Evolutionary conservation across 2,888 invertebrate species (phyloP).

Genomic region (Hoplodrina ambigua): DNA sequence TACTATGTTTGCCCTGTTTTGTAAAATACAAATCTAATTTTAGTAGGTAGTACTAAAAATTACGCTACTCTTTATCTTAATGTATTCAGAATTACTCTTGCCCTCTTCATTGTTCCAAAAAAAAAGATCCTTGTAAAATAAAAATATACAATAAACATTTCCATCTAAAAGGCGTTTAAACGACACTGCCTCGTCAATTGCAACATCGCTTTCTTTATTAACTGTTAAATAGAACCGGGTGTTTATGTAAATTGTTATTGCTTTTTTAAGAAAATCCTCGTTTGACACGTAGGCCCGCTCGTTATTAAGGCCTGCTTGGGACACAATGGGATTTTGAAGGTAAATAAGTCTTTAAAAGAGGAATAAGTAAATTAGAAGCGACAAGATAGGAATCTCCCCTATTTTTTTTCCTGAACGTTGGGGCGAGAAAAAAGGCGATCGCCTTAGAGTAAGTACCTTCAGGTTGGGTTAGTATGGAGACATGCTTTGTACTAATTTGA

Average conservation of each 20-base stretch:
- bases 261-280: slow-evolving; percentile 89
- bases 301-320: slow-evolving; percentile 85
- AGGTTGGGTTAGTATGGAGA: slow-evolving; percentile 75
- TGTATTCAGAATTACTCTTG: not conserved
- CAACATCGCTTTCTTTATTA: slow-evolving; percentile 89
- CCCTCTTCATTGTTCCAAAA: slow-evolving; percentile 37
- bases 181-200: slow-evolving; percentile 85
- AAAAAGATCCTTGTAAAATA: slow-evolving; percentile 78
- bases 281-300: slow-evolving; percentile 86
- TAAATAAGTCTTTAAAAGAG: slow-evolving; percentile 94
- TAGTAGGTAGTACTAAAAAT: not conserved
- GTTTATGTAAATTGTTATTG: slow-evolving; percentile 91
- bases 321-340: slow-evolving; percentile 91
- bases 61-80: not conserved
- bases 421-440: slow-evolving; percentile 89
- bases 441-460: slow-evolving; percentile 79
- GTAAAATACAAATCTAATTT: not conserved
- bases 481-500: not conserved
- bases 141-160: slow-evolving; percentile 86
- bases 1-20: not conserved
- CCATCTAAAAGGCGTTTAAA: slow-evolving; percentile 86
- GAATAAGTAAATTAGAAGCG: slow-evolving; percentile 95
- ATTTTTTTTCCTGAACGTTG: slow-evolving; percentile 85
- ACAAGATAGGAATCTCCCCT: slow-evolving; percentile 94
- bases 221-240: slow-evolving; percentile 89